Conservation (phyloP, 92 coral and sea anemone species). For the Paragorgia papillata region DNA sequence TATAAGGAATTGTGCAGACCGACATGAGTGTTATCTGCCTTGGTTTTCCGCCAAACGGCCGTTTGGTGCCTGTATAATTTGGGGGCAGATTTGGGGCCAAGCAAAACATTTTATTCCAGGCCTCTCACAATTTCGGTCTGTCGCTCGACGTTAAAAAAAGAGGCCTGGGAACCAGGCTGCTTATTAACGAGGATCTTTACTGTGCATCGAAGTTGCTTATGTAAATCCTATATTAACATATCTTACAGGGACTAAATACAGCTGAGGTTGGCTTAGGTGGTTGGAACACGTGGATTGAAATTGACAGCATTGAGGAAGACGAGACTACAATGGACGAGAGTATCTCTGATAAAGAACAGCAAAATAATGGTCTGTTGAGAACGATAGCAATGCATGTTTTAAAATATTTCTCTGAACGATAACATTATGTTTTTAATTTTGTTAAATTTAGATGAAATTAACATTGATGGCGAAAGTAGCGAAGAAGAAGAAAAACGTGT, state of each 20-base stretch:
- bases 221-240: neutral
- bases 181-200: no score
- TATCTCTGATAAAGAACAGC: neutral
- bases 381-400: neutral
- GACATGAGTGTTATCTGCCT: no score
- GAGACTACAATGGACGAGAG: constrained; percentile 52
- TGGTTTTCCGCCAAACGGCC: no score
- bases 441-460: constrained; percentile 27
- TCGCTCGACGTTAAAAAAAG: no score
- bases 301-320: constrained; percentile 56
- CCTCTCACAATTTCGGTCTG: no score
- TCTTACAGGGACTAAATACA: constrained; percentile 80
- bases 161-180: no score
- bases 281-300: constrained; percentile 69
- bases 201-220: no score
- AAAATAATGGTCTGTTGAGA: neutral
- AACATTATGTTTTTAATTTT: neutral
- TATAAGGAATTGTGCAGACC: no score
- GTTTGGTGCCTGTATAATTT: no score
- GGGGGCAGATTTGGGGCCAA: no score
- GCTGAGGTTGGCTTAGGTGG: constrained; percentile 95
- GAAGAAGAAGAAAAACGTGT: constrained; percentile 76
- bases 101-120: no score
- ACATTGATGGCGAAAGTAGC: constrained; percentile 58
- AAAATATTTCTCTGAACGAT: neutral